Evolutionary conservation across 2,113 vertebrate species (phyloP).

Genomic region (Sander vitreus): DNA sequence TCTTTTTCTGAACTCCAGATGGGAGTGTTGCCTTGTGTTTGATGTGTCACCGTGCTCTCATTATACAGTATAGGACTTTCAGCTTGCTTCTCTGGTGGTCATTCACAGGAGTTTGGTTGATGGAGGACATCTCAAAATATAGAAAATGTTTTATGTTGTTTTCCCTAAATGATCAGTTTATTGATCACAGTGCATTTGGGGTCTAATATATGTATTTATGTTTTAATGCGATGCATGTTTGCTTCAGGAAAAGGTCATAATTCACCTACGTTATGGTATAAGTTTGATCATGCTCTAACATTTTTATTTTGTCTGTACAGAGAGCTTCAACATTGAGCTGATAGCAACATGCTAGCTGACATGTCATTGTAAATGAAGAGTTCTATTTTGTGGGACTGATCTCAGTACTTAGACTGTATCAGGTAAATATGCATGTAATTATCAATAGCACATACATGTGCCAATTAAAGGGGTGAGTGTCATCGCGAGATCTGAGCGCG

Average conservation of each 20-base stretch:
- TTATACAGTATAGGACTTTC: no score
- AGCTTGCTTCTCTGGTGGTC: background rate
- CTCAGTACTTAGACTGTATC: background rate
- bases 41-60: background rate
- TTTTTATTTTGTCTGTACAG: no score
- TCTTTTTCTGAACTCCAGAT: constrained; percentile 50
- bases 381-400: no score
- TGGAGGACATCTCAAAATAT: background rate
- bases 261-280: background rate
- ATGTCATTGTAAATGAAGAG: no score
- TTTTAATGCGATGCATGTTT: no score
- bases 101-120: background rate
- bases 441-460: background rate
- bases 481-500: constrained; percentile 66
- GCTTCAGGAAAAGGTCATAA: background rate
- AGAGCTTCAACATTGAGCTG: no score
- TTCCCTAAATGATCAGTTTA: background rate
- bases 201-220: background rate
- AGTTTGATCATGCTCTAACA: background rate
- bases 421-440: background rate
- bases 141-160: background rate
- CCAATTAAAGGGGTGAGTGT: background rate
- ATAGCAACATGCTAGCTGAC: no score
- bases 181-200: background rate
- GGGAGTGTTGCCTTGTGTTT: constrained; percentile 53